Conservation (phyloP, 2,888 invertebrate species). For the Thumatha senex region DNA sequence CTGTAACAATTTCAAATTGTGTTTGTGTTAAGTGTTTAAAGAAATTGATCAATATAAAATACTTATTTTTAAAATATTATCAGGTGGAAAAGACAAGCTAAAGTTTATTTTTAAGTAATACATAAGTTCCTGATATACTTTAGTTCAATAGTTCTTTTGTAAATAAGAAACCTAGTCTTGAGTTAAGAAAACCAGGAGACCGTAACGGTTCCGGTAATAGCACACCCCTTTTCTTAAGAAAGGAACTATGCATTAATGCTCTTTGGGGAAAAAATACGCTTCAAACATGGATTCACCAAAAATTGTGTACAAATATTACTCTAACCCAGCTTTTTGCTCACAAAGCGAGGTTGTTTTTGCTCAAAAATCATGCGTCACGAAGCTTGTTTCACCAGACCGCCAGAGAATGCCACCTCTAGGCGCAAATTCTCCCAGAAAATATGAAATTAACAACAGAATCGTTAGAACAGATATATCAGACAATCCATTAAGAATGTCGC, state of each 20-base stretch:
- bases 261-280: slow-evolving; percentile 54
- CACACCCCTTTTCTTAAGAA: slow-evolving; percentile 48
- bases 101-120: no score
- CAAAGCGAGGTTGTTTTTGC: slow-evolving; percentile 86
- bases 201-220: slow-evolving; percentile 49
- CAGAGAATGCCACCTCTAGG: slow-evolving; percentile 71
- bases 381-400: slow-evolving; percentile 56
- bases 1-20: no score
- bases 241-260: slow-evolving; percentile 53
- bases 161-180: background rate
- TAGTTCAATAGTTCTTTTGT: background rate
- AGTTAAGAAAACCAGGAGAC: slow-evolving; percentile 15
- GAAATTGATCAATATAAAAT: background rate
- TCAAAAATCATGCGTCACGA: slow-evolving; percentile 67
- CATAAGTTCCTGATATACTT: no score
- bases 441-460: slow-evolving; percentile 65
- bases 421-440: slow-evolving; percentile 74
- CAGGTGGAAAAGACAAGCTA: no score
- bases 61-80: no score
- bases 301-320: slow-evolving; percentile 86
- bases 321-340: slow-evolving; percentile 91
- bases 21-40: background rate
- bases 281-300: slow-evolving; percentile 77
- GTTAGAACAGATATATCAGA: slow-evolving; percentile 76
- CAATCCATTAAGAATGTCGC: slow-evolving; percentile 70